These are phyloP conservation scores for Urocolius indicus DNA, from an alignment of 2,113 vertebrate species.

Conservation along the genomic window DNA sequence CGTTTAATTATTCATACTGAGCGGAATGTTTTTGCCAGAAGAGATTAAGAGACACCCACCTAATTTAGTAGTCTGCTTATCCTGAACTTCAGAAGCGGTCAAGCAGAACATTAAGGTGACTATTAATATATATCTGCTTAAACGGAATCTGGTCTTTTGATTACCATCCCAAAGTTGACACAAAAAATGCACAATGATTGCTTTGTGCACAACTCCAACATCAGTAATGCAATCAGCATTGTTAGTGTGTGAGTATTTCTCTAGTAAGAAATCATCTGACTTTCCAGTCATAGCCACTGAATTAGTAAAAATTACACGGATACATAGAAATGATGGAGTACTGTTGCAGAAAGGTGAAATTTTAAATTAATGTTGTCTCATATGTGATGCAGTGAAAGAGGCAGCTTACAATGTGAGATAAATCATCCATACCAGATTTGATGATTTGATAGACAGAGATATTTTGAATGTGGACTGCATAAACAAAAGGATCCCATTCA, in stretches of 20 bases:
- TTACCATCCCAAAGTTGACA: background rate
- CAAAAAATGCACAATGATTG: background rate
- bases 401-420: background rate
- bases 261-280: background rate
- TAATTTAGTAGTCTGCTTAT: background rate
- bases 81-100: background rate
- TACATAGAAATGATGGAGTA: background rate
- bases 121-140: background rate
- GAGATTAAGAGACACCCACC: background rate
- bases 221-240: background rate
- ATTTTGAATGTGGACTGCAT: background rate
- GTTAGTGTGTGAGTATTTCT: background rate
- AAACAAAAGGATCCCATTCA: background rate
- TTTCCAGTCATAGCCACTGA: background rate
- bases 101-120: background rate
- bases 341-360: background rate
- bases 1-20: slow-evolving; percentile 29
- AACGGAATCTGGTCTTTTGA: background rate
- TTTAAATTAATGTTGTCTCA: background rate
- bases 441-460: background rate
- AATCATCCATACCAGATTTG: background rate
- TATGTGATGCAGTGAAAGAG: background rate
- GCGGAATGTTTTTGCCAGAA: background rate
- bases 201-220: background rate
- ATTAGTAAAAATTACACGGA: background rate